These are phyloP conservation scores for Deilephila porcellus DNA, from an alignment of 2,888 invertebrate species.

Conservation along the genomic window DNA sequence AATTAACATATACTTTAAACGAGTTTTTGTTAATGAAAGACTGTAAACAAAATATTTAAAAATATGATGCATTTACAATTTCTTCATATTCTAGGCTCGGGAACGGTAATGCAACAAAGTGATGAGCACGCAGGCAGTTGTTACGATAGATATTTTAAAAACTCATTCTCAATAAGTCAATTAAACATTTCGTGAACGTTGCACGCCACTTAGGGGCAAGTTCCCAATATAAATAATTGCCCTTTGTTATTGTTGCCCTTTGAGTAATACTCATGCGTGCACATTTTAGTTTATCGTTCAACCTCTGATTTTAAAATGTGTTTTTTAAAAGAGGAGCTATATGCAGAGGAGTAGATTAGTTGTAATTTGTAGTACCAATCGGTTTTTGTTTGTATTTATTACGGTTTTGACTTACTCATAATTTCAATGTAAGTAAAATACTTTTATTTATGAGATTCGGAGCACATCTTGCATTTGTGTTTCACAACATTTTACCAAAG, in stretches of 20 bases:
- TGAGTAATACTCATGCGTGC: slow-evolving; percentile 52
- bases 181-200: slow-evolving; percentile 76
- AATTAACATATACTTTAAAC: no score
- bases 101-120: slow-evolving; percentile 42
- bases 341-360: not conserved
- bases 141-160: slow-evolving; percentile 76
- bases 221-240: slow-evolving; percentile 77
- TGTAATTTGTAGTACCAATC: no score
- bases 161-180: slow-evolving; percentile 84
- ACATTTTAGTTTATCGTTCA: slow-evolving; percentile 31
- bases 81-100: not conserved
- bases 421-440: no score
- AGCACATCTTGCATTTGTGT: no score
- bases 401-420: no score
- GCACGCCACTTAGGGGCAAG: slow-evolving; percentile 79
- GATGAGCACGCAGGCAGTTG: slow-evolving; percentile 71
- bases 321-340: not conserved
- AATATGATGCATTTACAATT: not conserved
- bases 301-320: slow-evolving; percentile 17
- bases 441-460: no score
- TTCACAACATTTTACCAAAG: no score
- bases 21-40: no score
- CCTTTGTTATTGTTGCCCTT: slow-evolving; percentile 75
- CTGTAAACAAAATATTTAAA: not conserved
- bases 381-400: no score